These are phyloP conservation scores for Plagodis pulveraria DNA, from an alignment of 2,888 invertebrate species.

Conservation along the genomic window DNA sequence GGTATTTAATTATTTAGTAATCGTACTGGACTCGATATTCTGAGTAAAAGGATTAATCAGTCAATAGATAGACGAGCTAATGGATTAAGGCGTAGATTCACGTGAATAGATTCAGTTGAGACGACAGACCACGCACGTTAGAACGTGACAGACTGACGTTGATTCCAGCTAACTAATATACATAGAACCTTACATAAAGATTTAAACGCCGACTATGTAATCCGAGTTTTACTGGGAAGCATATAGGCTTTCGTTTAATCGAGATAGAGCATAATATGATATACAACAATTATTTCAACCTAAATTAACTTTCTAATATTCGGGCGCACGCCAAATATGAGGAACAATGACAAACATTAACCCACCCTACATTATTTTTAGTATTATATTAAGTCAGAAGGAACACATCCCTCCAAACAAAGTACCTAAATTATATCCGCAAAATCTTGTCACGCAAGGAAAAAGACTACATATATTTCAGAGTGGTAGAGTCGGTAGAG, in stretches of 20 bases:
- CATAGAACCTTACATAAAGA: conserved; percentile 45
- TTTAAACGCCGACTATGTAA: conserved; percentile 37
- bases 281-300: too few relatives aligned
- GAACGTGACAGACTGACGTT: conserved; percentile 49
- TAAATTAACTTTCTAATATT: too few relatives aligned
- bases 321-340: too few relatives aligned
- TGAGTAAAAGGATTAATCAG: conserved; percentile 34
- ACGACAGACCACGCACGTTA: conserved; percentile 49
- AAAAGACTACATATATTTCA: conserved; percentile 37
- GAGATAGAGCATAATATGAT: too few relatives aligned
- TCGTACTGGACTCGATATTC: conserved; percentile 19
- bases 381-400: too few relatives aligned
- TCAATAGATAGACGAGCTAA: conserved; percentile 20
- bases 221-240: too few relatives aligned
- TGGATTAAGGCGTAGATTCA: conserved; percentile 25
- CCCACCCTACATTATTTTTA: too few relatives aligned
- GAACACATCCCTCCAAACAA: too few relatives aligned
- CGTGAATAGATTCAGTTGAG: conserved; percentile 24
- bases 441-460: conserved; percentile 39
- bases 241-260: too few relatives aligned
- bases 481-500: conserved; percentile 31
- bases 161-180: conserved; percentile 57
- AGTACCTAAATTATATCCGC: conserved; percentile 34
- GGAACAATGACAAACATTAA: too few relatives aligned
- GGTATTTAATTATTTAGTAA: too few relatives aligned